Base-by-base conservation (phyloP, 2,797 vertebrate genomes). In the Antrozous pallidus region DNA sequence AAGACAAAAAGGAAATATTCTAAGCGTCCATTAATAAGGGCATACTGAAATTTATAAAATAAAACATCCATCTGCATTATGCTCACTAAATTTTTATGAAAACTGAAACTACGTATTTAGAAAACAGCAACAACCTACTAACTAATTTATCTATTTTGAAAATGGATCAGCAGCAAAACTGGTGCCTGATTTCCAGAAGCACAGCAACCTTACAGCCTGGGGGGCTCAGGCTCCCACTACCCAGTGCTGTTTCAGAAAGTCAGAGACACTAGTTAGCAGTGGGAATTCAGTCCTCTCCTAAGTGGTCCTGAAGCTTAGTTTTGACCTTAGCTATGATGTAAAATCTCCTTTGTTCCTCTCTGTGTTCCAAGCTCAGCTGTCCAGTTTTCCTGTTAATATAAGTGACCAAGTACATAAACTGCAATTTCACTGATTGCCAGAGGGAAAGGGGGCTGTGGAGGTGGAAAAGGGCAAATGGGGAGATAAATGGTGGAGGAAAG, bases 31-130 rank as follows among this genome's bases (percentile, higher is more conserved):
- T 40, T 22, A 86, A 58, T 36, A 58, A 81, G 33, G 26, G 56
- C 51, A 49, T 28, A 8, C 17, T 18, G n/a, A 86, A 81, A 74
- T n/a, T n/a, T n/a, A n/a, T 67, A 75, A 78, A 78, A 77, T 79
- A 56, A 54, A 90, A 65, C 12, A 45, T 89, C 14, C 0, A 40
- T 40, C 13, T 4, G 65, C 75, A 38, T 3, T 71, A 38, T 33
- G 7, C 31, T 75, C 67, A 47, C 69, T 82, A 67, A 82, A 83
- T 67, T 47, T 82, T 75, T 18, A 38, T 82, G 61, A 67, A 75
- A 74, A 28, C 20, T 38, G 7, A 4, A 88, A 56, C 13, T 40
- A 71, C 26, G 10, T 10, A 56, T 61, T 71, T 20, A 49, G 86
- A 82, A 86, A 47, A 56, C 51, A 58, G 13, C 22, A 71, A 42